Evolutionary conservation across 2,113 vertebrate species (phyloP).

Genomic region (Coptodon rendalli): DNA sequence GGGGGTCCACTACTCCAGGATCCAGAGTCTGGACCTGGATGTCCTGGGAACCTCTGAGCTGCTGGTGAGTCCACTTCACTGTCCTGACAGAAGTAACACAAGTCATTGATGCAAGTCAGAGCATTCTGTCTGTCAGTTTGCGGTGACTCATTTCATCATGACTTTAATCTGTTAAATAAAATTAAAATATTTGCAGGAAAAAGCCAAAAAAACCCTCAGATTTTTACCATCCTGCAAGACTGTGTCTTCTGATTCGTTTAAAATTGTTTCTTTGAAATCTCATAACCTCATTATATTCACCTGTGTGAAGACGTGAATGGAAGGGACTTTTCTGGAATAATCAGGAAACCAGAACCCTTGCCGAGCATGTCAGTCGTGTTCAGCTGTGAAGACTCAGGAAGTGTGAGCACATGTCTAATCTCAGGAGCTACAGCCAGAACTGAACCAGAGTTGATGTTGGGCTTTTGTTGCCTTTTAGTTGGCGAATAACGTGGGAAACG

Average conservation of each 20-base stretch:
- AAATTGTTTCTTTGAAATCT: neutral
- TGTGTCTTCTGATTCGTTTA: neutral
- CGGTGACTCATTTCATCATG: neutral
- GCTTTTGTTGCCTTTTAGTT: constrained; percentile 68
- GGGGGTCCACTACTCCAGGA: constrained; percentile 96
- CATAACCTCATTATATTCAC: neutral
- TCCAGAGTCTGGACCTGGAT: constrained; percentile 94
- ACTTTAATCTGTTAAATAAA: neutral
- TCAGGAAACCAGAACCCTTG: neutral
- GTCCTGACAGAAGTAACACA: neutral
- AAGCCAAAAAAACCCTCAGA: neutral
- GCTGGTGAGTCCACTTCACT: constrained; percentile 75
- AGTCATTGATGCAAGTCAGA: neutral
- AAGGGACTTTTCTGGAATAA: neutral
- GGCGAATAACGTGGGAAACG: constrained; percentile 94
- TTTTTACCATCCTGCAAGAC: neutral
- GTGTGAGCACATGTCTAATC: neutral
- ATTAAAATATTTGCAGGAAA: neutral
- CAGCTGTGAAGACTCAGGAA: neutral
- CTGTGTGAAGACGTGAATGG: neutral
- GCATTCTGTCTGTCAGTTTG: neutral
- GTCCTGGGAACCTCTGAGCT: constrained; percentile 95
- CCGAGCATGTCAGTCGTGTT: neutral
- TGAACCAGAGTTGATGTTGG: neutral
- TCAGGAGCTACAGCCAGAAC: neutral